Evolutionary conservation across 1,140 invertebrate species (phyloP), one percentile per base, ranked within the genome.

Genomic region (Rhagoletis pomonella): DNA sequence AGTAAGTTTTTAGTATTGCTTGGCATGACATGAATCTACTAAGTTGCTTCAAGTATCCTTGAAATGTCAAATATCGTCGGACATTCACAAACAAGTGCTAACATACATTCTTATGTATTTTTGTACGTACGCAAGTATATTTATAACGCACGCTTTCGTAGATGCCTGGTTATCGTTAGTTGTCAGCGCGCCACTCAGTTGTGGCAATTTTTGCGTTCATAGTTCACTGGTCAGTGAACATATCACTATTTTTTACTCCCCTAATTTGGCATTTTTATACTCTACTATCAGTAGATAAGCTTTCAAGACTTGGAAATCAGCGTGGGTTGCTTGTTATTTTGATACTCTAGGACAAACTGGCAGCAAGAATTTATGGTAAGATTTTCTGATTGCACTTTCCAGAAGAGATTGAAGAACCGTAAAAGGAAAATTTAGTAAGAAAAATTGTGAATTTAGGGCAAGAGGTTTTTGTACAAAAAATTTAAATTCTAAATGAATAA

Each of bases 231-330:
- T 29, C 73, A 81, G 47, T 81, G 73, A 81, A 17, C 17, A 55
- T 29, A 58, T 81, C 47, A 81, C 47, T 55, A 47, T 19, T 3
- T 29, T 81, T 2, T 47, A 81, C 73, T 81, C 9, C 47, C 47
- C 17, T 81, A 81, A 81, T 81, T 81, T 47, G 73, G 17, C 73
- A 47, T 81, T 81, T 55, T 81, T 73, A 44, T 73, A 44, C 44
- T 1, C 42, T 47, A 9, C 50, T 81, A 81, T 81, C 73, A 81
- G n/a, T 47, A 81, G 73, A 81, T 81, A 81, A 81, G 73, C 73
- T 55, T 4, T 2, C 73, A 73, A 73, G 67, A 17, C 47, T 81
- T 55, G 47, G 1, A 44, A 81, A 12, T 81, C 73, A 81, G 19
- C 19, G 47, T 58, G 5, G 67, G 5, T 55, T 81, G 47, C 29